Percentiles rank a stretch among this genome's conserved stretches.
Conservation (phyloP, 2,797 vertebrate species). For the Enteromius viviparus region DNA sequence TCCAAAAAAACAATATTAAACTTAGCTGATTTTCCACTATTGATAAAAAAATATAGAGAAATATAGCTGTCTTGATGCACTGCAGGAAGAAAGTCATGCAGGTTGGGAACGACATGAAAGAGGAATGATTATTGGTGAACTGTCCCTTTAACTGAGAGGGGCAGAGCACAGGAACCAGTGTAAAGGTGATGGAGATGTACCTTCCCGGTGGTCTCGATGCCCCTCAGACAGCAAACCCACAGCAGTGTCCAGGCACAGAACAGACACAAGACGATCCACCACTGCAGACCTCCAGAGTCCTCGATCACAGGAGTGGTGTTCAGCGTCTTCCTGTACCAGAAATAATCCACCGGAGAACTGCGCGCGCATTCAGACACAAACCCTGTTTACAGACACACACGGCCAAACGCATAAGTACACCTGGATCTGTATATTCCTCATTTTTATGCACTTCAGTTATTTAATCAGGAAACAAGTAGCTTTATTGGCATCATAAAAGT, state of each 20-base stretch:
- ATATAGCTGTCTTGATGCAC: too few species aligned
- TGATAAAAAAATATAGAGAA: neutral
- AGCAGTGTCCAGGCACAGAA: constrained; percentile 81
- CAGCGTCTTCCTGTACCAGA: constrained; percentile 88
- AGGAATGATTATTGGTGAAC: neutral
- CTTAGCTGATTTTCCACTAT: neutral
- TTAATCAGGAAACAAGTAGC: neutral
- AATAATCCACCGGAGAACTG: constrained; percentile 87
- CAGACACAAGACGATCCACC: constrained; percentile 84
- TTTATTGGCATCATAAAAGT: neutral
- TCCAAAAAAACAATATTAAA: too few species aligned
- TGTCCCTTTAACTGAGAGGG: neutral
- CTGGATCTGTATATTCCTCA: neutral
- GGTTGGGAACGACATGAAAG: neutral
- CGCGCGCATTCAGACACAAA: constrained; percentile 77
- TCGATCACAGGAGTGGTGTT: constrained; percentile 79
- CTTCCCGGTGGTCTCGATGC: constrained; percentile 92
- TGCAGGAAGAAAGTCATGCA: neutral
- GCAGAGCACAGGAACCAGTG: neutral
- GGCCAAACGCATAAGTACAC: neutral
- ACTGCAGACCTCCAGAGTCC: constrained; percentile 79
- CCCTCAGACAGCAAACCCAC: constrained; percentile 83
- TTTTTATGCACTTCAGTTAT: neutral
- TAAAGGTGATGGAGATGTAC: constrained; percentile 65
- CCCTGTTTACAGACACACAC: constrained; percentile 63